Conservation (phyloP, 2,113 vertebrate species). For the Oriolus oriolus region DNA sequence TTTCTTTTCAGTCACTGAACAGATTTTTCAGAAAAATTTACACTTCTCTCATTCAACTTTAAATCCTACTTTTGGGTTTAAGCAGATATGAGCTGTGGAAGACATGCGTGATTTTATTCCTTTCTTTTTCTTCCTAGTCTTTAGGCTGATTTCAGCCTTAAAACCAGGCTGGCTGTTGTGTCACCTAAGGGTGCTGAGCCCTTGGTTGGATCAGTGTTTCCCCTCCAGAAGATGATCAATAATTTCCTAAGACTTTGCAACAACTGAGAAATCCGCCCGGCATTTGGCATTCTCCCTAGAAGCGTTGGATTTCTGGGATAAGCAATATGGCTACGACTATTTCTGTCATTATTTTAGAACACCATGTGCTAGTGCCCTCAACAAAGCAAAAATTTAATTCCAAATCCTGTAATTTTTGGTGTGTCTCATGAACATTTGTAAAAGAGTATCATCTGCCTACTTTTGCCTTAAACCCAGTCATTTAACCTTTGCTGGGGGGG, state of each 20-base stretch:
- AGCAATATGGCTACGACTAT: slow-evolving; percentile 40
- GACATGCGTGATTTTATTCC: background rate
- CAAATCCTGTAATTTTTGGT: background rate
- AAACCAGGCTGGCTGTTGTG: background rate
- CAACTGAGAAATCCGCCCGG: background rate
- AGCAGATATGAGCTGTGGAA: background rate
- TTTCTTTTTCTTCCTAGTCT: background rate
- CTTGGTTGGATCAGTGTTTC: background rate
- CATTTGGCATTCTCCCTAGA: slow-evolving; percentile 16
- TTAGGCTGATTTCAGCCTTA: background rate
- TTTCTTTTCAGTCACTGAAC: background rate
- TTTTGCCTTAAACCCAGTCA: background rate
- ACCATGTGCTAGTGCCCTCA: slow-evolving; percentile 6
- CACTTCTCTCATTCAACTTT: background rate
- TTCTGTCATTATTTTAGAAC: slow-evolving; percentile 36
- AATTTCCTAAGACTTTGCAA: background rate
- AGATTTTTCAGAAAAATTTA: background rate
- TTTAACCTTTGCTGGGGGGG: background rate
- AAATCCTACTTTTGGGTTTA: background rate
- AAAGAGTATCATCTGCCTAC: background rate
- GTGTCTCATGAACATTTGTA: background rate
- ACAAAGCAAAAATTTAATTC: background rate
- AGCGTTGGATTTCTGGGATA: background rate
- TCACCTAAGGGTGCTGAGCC: background rate
- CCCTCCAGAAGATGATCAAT: background rate